Evolutionary conservation across 2,888 invertebrate species (phyloP).

Genomic region (Rhodophaea formosa): DNA sequence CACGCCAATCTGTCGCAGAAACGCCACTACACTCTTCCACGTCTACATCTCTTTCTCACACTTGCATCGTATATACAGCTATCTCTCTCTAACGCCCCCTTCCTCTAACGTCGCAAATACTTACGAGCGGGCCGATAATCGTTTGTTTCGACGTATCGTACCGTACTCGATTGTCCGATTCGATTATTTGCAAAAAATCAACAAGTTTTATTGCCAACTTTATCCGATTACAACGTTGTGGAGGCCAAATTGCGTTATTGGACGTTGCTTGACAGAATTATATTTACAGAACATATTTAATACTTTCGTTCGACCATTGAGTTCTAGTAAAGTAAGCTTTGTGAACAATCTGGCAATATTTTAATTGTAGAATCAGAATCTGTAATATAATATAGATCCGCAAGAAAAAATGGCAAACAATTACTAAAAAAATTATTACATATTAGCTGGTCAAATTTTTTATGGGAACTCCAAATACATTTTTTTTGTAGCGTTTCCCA

Average conservation of each 20-base stretch:
- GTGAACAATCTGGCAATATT: too few species aligned
- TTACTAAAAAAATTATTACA: neutral
- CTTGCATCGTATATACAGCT: neutral
- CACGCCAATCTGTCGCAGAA: slow-evolving; percentile 78
- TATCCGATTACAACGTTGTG: slow-evolving; percentile 35
- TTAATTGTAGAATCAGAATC: too few species aligned
- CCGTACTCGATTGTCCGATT: slow-evolving; percentile 69
- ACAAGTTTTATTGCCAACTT: slow-evolving; percentile 37
- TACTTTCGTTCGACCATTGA: too few species aligned
- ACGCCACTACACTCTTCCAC: slow-evolving; percentile 58
- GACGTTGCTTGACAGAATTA: neutral
- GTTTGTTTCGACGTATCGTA: slow-evolving; percentile 65
- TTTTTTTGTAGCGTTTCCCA: too few species aligned
- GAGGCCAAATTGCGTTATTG: slow-evolving; percentile 7
- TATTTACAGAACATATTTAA: neutral
- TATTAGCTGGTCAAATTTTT: too few species aligned
- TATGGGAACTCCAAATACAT: too few species aligned
- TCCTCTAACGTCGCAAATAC: slow-evolving; percentile 63
- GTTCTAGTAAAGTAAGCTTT: too few species aligned
- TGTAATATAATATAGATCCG: too few species aligned
- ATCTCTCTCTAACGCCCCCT: slow-evolving; percentile 48
- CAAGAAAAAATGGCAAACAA: neutral
- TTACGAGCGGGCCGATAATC: slow-evolving; percentile 69
- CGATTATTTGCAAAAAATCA: slow-evolving; percentile 56
- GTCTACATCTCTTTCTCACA: slow-evolving; percentile 42